A percentile compares a stretch with the other conserved stretches of the same genome.
Conservation (phyloP, 2,888 invertebrate species). For the Phaonia tiefii region DNA sequence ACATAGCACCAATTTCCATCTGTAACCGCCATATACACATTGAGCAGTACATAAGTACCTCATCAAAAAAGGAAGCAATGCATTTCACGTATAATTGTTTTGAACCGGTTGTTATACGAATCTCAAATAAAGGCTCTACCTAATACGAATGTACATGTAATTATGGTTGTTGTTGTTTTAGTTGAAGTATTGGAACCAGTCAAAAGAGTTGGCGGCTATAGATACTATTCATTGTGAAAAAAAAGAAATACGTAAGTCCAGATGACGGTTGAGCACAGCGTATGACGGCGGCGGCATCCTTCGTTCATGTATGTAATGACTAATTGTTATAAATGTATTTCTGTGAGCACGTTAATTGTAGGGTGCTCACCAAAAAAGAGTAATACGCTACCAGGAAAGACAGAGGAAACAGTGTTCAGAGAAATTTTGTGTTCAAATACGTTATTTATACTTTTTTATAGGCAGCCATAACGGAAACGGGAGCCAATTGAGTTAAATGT, state of each 20-base stretch:
- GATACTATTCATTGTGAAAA: neutral
- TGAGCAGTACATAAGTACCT: neutral
- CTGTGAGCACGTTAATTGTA: slow-evolving; percentile 75
- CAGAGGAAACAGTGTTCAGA: no score
- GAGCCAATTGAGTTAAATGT: slow-evolving; percentile 43
- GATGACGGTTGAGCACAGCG: slow-evolving; percentile 51
- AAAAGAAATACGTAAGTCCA: slow-evolving; percentile 32
- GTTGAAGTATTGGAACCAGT: slow-evolving; percentile 30
- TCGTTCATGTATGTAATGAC: slow-evolving; percentile 65
- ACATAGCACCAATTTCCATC: no score
- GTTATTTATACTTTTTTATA: slow-evolving; percentile 3
- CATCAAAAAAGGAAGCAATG: slow-evolving; percentile 61
- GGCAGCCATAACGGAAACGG: slow-evolving; percentile 41
- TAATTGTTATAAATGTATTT: slow-evolving; percentile 78
- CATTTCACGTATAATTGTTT: slow-evolving; percentile 58
- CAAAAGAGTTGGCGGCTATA: neutral
- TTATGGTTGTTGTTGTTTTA: slow-evolving; percentile 26
- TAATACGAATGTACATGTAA: slow-evolving; percentile 24
- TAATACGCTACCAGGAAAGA: no score
- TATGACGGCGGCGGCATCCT: slow-evolving; percentile 55
- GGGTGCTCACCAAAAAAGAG: slow-evolving; percentile 66
- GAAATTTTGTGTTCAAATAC: no score
- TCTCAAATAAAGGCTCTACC: slow-evolving; percentile 42
- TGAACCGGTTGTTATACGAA: slow-evolving; percentile 65
- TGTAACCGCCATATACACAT: no score